Conservation (phyloP, 2,797 vertebrate species). For the Cynodonichthys magdalenae region DNA sequence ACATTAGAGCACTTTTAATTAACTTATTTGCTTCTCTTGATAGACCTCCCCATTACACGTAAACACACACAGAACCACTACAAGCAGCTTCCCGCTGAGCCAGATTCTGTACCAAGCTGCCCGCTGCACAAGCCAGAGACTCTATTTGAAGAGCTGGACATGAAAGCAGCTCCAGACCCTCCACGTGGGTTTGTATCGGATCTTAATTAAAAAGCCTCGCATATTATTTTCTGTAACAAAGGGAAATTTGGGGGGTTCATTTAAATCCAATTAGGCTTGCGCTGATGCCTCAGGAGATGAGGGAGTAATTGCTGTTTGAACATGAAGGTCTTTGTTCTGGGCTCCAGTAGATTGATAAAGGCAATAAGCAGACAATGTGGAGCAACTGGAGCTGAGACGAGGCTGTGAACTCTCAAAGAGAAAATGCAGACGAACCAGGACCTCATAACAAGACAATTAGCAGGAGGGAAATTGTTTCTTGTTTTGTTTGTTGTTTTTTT, state of each 20-base stretch:
- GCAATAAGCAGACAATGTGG: slow-evolving; percentile 85
- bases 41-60: slow-evolving; percentile 33
- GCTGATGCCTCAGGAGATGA: slow-evolving; percentile 95
- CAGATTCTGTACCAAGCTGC: slow-evolving; percentile 58
- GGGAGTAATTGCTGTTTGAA: slow-evolving; percentile 96
- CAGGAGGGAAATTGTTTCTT: slow-evolving; percentile 48
- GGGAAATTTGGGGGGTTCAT: slow-evolving; percentile 95
- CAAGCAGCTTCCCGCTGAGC: slow-evolving; percentile 57
- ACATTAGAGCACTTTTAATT: slow-evolving; percentile 67
- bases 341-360: slow-evolving; percentile 87
- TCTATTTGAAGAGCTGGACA: slow-evolving; percentile 87
- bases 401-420: slow-evolving; percentile 58
- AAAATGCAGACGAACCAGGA: slow-evolving; percentile 60
- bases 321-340: slow-evolving; percentile 93
- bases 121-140: slow-evolving; percentile 39
- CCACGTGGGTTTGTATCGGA: slow-evolving; percentile 86
- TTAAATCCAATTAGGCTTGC: slow-evolving; percentile 99
- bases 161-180: slow-evolving; percentile 87
- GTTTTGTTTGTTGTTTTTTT: slow-evolving; percentile 38
- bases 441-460: slow-evolving; percentile 70
- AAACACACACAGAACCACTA: slow-evolving; percentile 24
- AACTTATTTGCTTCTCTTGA: slow-evolving; percentile 45
- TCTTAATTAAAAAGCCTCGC: slow-evolving; percentile 98
- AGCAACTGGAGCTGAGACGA: slow-evolving; percentile 69
- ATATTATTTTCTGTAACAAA: slow-evolving; percentile 98